Evolutionary conservation across 1,140 invertebrate genomes (phyloP).

Genomic region (Oncopodura yosiiana): DNA sequence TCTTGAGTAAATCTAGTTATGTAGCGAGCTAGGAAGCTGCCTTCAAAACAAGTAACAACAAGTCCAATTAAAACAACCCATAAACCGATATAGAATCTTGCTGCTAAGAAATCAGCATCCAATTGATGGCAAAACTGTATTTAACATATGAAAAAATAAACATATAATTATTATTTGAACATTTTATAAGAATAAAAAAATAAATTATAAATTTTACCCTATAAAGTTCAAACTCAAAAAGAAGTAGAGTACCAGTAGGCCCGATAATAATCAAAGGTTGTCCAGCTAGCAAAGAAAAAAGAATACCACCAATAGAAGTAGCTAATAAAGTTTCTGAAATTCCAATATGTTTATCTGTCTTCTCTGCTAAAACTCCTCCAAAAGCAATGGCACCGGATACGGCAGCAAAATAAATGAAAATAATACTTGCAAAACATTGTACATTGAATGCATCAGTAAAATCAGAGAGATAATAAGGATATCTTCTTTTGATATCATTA

Average conservation of each 20-base stretch:
- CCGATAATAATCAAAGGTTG: conserved; percentile 88
- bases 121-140: conserved; percentile 60
- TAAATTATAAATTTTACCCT: conserved; percentile 39
- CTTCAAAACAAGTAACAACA: conserved; percentile 73
- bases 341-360: conserved; percentile 78
- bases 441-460: conserved; percentile 74
- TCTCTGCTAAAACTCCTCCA: conserved; percentile 76
- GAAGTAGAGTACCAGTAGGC: conserved; percentile 82
- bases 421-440: conserved; percentile 74
- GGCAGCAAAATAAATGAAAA: conserved; percentile 94
- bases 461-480: conserved; percentile 75
- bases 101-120: conserved; percentile 71
- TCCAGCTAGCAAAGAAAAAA: conserved; percentile 74
- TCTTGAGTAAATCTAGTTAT: conserved; percentile 94
- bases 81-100: conserved; percentile 87
- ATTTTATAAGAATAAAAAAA: too few relatives aligned
- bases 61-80: conserved; percentile 68
- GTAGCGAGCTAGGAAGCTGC: conserved; percentile 76
- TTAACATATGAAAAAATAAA: neutral
- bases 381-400: conserved; percentile 89
- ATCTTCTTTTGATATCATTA: conserved; percentile 75
- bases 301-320: conserved; percentile 65
- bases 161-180: too few relatives aligned
- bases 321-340: conserved; percentile 82
- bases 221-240: conserved; percentile 85